Evolutionary conservation across 1,140 invertebrate genomes (phyloP), one percentile per base, ranked within the genome.

Genomic region (Drosophila miranda): DNA sequence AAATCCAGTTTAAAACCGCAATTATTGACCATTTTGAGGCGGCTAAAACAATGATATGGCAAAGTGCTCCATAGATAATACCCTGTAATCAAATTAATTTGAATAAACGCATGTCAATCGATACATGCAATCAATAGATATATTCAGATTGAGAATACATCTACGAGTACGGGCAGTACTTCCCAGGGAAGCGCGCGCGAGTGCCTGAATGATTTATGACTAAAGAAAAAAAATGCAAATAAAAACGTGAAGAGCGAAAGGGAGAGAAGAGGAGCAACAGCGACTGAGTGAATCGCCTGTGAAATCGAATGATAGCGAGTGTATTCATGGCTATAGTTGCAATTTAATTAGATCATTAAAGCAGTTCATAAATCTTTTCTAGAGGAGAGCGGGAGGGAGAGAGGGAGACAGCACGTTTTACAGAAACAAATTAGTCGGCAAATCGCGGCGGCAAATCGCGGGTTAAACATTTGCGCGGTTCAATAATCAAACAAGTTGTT

Each of bases 401-500:
- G 28, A 19, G 30, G 30, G 30, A 2, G 30, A 34, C 9, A 34
- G 21, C 60, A 62, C 68, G 78, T 78, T 83, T 75, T 83, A 83
- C 49, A 83, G 34, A 60, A 73, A 70, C 82, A 87, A 87, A 87
- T 87, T 87, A 87, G 78, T 52, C 42, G 42, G 44, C 48, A 68
- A 38, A 78, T 59, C 53, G 56, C 28, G 38, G 53, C 49, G 43
- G 55, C 43, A 45, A 76, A 63, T 68, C 54, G 62, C 55, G 52
- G 56, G 66, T 70, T 74, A 75, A 78, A 49, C 64, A 57, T 52
- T 66, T 59, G 60, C 54, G 60, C 60, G 57, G 52, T 49, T 78
- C 82, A 64, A 71, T 79, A 87, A 87, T 82, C 83, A 82, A 87
- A 87, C 83, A 87, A 87, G 67, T 87, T 72, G 82, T 87, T 87